phyloP scores from a whole-genome alignment of 2,113 vertebrate genomes.

The Chrysochloris asiatica region DNA sequence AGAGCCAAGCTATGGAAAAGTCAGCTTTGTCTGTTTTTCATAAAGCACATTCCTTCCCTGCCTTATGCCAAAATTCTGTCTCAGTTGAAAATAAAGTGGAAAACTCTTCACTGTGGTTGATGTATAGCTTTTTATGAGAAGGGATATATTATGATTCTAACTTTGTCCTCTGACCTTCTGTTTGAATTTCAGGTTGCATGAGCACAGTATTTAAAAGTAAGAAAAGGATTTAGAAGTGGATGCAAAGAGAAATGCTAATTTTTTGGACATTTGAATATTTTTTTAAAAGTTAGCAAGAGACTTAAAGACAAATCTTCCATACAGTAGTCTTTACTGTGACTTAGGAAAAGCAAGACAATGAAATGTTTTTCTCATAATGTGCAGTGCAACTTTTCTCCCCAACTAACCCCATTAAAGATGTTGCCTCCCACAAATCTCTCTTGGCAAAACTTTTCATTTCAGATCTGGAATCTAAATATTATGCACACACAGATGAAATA shows the following conservation, averaged over 20 bases:
- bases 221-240: not conserved
- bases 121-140: constrained; percentile 65
- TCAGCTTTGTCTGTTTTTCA: constrained; percentile 74
- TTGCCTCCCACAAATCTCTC: not conserved
- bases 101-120: constrained; percentile 67
- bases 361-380: not conserved
- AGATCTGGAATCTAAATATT: not conserved
- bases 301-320: not conserved
- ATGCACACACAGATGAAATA: not conserved
- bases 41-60: constrained; percentile 71
- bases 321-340: constrained; percentile 20
- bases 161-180: constrained; percentile 44
- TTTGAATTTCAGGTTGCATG: constrained; percentile 40
- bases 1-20: constrained; percentile 65
- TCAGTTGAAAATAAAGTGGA: constrained; percentile 68
- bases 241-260: not conserved
- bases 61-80: constrained; percentile 74
- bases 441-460: not conserved
- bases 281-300: not conserved
- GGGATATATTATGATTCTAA: constrained; percentile 40
- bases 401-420: not conserved
- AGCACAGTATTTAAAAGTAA: constrained; percentile 26
- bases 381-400: not conserved
- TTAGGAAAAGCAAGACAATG: constrained; percentile 17
- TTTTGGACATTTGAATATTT: constrained; percentile 27